Conservation (phyloP, 2,113 vertebrate genomes). For the Micronycteris hirsuta region DNA sequence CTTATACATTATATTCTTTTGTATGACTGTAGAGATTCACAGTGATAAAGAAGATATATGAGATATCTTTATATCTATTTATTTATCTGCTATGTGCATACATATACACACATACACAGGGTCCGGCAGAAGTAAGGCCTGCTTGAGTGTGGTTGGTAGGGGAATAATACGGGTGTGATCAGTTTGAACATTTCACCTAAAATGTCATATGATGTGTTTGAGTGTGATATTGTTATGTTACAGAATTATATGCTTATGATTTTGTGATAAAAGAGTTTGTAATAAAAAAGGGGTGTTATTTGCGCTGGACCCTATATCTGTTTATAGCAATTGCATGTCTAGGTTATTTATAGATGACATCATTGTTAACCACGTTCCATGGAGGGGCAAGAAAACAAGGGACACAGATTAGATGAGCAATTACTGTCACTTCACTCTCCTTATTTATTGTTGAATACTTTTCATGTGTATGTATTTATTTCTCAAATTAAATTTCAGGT, state of each 20-base stretch:
- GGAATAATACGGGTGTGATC: no score
- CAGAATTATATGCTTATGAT: no score
- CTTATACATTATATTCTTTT: background rate
- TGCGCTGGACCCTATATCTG: background rate
- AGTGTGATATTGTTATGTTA: no score
- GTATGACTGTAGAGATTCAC: background rate
- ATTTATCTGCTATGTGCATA: background rate
- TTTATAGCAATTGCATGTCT: background rate
- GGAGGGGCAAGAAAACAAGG: background rate
- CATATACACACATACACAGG: background rate
- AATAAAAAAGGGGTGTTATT: no score
- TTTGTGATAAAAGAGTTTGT: no score
- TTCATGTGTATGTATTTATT: background rate
- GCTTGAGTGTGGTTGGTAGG: no score
- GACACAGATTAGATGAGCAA: background rate
- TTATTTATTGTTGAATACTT: constrained; percentile 6
- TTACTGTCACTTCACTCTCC: background rate
- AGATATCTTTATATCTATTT: background rate
- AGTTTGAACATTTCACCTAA: no score
- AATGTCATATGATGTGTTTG: no score
- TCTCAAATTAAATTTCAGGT: constrained; percentile 9
- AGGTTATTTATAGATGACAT: background rate
- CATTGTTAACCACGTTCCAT: constrained; percentile 10
- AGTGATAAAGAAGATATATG: background rate
- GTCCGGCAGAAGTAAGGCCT: no score